Conservation (phyloP, 2,113 vertebrate species). For the Fulica atra region DNA sequence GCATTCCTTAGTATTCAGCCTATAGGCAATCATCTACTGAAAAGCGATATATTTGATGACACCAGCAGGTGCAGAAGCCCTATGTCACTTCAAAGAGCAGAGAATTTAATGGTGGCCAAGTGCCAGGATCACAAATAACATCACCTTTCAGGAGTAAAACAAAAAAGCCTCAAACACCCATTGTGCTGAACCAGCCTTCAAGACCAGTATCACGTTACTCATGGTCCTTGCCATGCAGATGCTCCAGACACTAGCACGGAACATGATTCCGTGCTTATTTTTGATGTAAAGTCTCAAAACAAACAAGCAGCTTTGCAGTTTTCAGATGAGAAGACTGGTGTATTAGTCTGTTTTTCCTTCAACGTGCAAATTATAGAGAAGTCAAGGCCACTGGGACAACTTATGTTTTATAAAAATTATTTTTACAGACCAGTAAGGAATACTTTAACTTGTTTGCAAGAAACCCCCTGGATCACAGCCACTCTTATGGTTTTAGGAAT, state of each 20-base stretch:
- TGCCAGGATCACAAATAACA: not conserved
- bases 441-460: not conserved
- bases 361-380: not conserved
- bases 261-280: not conserved
- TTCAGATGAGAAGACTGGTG: not conserved
- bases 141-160: not conserved
- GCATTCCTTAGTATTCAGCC: not conserved
- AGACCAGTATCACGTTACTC: not conserved
- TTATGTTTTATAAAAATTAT: not conserved
- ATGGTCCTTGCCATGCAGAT: not conserved
- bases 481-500: not conserved
- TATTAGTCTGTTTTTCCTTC: not conserved
- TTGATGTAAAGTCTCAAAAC: not conserved
- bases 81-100: not conserved
- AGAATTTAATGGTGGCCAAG: not conserved
- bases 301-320: not conserved
- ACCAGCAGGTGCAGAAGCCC: not conserved
- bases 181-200: not conserved
- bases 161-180: not conserved
- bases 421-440: not conserved
- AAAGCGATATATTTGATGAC: not conserved
- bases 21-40: not conserved
- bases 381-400: not conserved
- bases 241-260: not conserved
- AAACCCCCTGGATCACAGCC: conserved; percentile 7